Conservation (phyloP, 92 coral and sea anemone genomes). For the Epizoanthus illoricatus region DNA sequence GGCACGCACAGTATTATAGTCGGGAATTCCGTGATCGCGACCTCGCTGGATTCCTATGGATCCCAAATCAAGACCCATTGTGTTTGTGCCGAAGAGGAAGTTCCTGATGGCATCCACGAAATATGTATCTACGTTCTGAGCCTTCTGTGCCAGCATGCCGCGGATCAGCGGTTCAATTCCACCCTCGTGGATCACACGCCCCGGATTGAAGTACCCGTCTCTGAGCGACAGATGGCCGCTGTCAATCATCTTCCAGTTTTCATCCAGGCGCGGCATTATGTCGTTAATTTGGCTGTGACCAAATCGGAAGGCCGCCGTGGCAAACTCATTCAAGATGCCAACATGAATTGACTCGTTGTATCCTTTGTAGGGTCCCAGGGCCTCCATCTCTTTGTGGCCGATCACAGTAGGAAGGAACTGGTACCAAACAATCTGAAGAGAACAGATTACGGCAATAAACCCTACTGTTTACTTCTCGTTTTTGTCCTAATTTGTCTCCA, state of each 20-base stretch:
- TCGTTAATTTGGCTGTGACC: constrained; percentile 98
- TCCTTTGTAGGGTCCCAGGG: constrained; percentile 69
- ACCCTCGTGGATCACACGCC: constrained; percentile 92
- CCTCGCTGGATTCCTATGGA: constrained; percentile 95
- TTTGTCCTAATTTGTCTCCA: neutral
- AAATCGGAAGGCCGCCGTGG: constrained; percentile 97
- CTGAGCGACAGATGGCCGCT: constrained; percentile 88
- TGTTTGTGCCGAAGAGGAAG: constrained; percentile 94
- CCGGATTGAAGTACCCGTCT: constrained; percentile 98
- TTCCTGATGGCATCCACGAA: constrained; percentile 93
- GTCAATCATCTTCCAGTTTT: constrained; percentile 84
- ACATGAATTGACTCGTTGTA: constrained; percentile 82
- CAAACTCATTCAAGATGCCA: constrained; percentile 98
- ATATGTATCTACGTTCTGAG: constrained; percentile 85
- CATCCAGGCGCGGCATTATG: constrained; percentile 84
- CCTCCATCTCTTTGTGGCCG: constrained; percentile 77
- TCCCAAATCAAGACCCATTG: constrained; percentile 91
- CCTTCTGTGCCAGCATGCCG: constrained; percentile 89
- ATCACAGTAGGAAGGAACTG: constrained; percentile 96
- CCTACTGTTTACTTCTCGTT: neutral
- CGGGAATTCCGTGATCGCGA: constrained; percentile 94
- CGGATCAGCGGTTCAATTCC: constrained; percentile 96
- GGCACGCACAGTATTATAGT: constrained; percentile 89
- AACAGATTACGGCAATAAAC: neutral
- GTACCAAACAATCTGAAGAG: constrained; percentile 74